Conservation (phyloP, 2,888 invertebrate genomes). For the Phyto melanocephala region DNA sequence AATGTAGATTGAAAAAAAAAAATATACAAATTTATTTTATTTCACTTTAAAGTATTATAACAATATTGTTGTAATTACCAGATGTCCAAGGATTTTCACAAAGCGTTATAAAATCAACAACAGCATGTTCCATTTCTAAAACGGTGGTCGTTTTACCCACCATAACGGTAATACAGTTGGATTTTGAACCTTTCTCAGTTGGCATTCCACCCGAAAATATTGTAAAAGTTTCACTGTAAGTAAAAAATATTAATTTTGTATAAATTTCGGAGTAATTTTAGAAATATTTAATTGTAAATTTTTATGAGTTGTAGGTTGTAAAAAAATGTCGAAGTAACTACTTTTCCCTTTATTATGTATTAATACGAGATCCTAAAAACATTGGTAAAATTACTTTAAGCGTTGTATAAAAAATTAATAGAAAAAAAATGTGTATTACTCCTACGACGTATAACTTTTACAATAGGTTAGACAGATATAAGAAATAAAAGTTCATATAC, state of each 20-base stretch:
- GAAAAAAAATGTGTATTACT: too few relatives aligned
- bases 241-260: background rate
- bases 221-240: slow-evolving; percentile 91
- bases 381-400: too few relatives aligned
- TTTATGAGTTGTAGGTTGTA: too few relatives aligned
- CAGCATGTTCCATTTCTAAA: slow-evolving; percentile 99
- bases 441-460: too few relatives aligned
- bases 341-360: too few relatives aligned
- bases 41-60: background rate
- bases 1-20: background rate
- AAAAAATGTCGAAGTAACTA: too few relatives aligned
- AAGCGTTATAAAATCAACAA: slow-evolving; percentile 97
- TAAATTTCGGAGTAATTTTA: too few relatives aligned
- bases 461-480: too few relatives aligned
- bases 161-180: slow-evolving; percentile 96
- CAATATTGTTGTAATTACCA: slow-evolving; percentile 50
- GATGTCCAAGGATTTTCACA: slow-evolving; percentile 94
- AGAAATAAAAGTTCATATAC: too few relatives aligned
- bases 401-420: too few relatives aligned
- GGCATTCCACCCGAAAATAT: slow-evolving; percentile 98
- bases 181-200: slow-evolving; percentile 91
- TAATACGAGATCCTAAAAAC: too few relatives aligned
- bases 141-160: slow-evolving; percentile 98
- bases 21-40: background rate
- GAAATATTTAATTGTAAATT: too few relatives aligned